Evolutionary conservation across 1,140 invertebrate species (phyloP).

Genomic region (Alviniconcha marisindica): DNA sequence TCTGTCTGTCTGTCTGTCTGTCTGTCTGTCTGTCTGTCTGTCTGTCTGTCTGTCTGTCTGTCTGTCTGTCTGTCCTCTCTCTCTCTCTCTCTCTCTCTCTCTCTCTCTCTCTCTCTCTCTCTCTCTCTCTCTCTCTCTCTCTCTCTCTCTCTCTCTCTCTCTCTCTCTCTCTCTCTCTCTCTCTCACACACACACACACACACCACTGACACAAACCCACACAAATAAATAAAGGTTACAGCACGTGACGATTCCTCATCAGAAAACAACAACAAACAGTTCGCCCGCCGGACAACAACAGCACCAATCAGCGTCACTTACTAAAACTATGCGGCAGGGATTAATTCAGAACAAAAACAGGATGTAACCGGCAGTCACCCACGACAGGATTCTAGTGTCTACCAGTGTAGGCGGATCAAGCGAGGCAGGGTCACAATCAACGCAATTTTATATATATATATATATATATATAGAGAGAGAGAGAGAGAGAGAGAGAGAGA

Average conservation of each 20-base stretch:
- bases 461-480: not conserved
- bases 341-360: no score
- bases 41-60: not conserved
- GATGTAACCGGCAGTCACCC: not conserved
- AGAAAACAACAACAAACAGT: not conserved
- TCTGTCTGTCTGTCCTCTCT: not conserved
- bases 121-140: not conserved
- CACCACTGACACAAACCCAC: not conserved
- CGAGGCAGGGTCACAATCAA: no score
- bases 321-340: not conserved
- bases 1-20: not conserved
- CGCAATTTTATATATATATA: no score
- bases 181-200: not conserved
- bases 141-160: not conserved
- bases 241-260: not conserved
- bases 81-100: not conserved
- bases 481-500: not conserved
- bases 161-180: not conserved
- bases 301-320: not conserved
- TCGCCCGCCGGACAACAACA: not conserved
- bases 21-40: not conserved
- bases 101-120: not conserved
- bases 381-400: not conserved
- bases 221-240: not conserved
- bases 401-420: no score